Evolutionary conservation across 2,888 invertebrate genomes (phyloP).

Genomic region (Lomographa bimaculata): DNA sequence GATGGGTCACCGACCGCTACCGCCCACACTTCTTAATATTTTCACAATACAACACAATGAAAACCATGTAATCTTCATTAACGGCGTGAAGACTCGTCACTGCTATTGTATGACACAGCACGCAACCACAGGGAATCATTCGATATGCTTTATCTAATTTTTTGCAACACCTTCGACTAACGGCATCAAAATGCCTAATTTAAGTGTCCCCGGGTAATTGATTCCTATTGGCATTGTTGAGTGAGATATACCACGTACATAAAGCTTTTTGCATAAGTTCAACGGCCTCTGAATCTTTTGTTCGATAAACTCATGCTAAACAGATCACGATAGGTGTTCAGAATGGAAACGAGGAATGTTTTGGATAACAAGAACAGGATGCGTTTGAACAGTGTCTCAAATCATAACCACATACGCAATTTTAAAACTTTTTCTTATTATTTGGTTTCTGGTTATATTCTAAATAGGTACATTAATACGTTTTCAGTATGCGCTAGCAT

Average conservation of each 20-base stretch:
- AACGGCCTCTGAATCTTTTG: constrained; percentile 60
- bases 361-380: constrained; percentile 24
- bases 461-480: constrained; percentile 6
- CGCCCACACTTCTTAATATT: constrained; percentile 57
- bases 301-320: constrained; percentile 60
- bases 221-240: constrained; percentile 60
- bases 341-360: constrained; percentile 44
- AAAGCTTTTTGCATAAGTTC: constrained; percentile 62
- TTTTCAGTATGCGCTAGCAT: constrained; percentile 55
- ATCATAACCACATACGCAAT: constrained; percentile 7
- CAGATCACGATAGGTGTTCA: constrained; percentile 44
- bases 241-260: constrained; percentile 47
- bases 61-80: constrained; percentile 46
- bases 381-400: constrained; percentile 11
- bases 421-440: constrained; percentile 14
- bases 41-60: constrained; percentile 42
- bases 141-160: constrained; percentile 45
- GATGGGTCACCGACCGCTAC: constrained; percentile 68
- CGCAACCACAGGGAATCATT: constrained; percentile 32
- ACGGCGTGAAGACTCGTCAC: constrained; percentile 41
- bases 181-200: constrained; percentile 50
- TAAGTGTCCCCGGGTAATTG: constrained; percentile 60
- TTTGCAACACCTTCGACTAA: constrained; percentile 46
- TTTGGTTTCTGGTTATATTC: too few relatives aligned
- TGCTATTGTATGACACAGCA: constrained; percentile 34